These are phyloP conservation scores for Cotesia chilonis DNA, from an alignment of 1,140 invertebrate genomes.

Conservation along the genomic window DNA sequence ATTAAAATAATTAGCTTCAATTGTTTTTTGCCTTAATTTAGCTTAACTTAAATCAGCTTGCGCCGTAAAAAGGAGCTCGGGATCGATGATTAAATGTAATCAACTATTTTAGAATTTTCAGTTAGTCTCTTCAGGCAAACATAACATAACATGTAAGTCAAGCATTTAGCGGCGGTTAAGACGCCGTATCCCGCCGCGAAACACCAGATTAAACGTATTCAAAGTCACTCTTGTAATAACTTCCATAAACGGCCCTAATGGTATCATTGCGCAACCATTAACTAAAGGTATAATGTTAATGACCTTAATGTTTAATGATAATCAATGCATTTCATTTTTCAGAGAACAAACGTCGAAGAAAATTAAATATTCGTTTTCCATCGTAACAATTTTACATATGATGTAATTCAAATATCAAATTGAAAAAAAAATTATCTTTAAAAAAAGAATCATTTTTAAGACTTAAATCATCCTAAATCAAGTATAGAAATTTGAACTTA, in stretches of 20 bases:
- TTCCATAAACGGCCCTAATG: constrained; percentile 49
- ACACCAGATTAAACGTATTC: constrained; percentile 54
- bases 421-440: no score
- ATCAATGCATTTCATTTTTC: no score
- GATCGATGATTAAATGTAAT: neutral
- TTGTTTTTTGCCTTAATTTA: no score
- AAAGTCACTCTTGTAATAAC: constrained; percentile 61
- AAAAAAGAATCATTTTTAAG: no score
- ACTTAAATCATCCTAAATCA: no score
- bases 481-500: no score
- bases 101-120: neutral
- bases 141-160: constrained; percentile 50
- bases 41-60: no score
- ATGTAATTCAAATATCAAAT: no score
- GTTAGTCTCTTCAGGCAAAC: constrained; percentile 11
- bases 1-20: neutral
- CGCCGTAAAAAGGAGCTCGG: no score
- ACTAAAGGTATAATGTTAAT: constrained; percentile 28
- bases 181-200: constrained; percentile 51
- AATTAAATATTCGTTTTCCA: no score
- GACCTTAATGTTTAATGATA: neutral
- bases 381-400: no score
- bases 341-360: no score
- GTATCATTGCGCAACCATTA: constrained; percentile 38
- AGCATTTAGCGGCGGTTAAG: constrained; percentile 48